Percentiles rank a stretch among this genome's conserved stretches.
phyloP scores from a whole-genome alignment of 2,888 invertebrate genomes.

The Hoplodrina ambigua region DNA sequence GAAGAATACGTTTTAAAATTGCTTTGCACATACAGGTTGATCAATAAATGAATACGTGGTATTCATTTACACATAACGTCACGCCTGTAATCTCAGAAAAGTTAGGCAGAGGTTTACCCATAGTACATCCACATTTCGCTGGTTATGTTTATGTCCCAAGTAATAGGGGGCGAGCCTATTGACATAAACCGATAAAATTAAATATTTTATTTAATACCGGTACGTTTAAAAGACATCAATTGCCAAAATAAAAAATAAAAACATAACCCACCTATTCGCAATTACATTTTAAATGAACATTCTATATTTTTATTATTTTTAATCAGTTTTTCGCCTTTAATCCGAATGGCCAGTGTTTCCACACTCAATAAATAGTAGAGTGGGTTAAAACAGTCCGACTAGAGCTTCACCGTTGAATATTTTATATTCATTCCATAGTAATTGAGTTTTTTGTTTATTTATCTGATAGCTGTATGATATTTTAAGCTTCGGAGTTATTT shows the following conservation, averaged over 20 bases:
- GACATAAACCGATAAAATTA: too few relatives aligned
- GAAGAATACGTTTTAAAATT: too few relatives aligned
- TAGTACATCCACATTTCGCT: too few relatives aligned
- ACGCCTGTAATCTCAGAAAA: too few relatives aligned
- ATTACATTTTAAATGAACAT: conserved; percentile 28
- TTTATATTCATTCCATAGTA: conserved; percentile 65
- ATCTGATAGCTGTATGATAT: conserved; percentile 49
- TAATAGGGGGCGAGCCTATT: too few relatives aligned
- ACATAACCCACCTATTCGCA: neutral
- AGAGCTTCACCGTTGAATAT: conserved; percentile 63
- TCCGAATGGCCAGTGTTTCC: conserved; percentile 47
- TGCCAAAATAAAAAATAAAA: conserved; percentile 1
- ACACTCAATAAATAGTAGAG: conserved; percentile 64
- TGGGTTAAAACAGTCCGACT: conserved; percentile 49
- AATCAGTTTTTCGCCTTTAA: conserved; percentile 53
- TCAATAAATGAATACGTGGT: too few relatives aligned
- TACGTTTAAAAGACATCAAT: neutral
- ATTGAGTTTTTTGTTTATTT: conserved; percentile 67
- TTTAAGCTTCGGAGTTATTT: conserved; percentile 36
- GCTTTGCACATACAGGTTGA: too few relatives aligned
- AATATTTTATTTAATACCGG: too few relatives aligned
- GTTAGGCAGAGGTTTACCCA: too few relatives aligned
- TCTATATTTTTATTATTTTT: conserved; percentile 32
- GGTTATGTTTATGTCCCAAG: too few relatives aligned
- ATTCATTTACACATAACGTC: too few relatives aligned